Conservation (phyloP, 2,888 invertebrate species). For the Sarcophaga rosellei region DNA sequence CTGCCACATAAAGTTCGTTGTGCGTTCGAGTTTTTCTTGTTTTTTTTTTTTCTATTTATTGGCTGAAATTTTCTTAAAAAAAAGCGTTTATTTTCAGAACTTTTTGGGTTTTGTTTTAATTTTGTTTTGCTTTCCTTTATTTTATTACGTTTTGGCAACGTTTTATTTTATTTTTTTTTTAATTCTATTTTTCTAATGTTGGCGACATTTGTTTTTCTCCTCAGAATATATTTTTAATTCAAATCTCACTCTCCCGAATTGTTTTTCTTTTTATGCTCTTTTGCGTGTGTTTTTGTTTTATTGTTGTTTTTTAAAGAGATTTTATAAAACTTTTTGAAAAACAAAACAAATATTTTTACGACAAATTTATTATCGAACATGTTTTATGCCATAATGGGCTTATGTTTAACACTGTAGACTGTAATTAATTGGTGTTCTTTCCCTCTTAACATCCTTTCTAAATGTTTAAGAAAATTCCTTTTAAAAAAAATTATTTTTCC, state of each 20-base stretch:
- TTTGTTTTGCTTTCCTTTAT: too few species aligned
- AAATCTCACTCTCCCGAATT: not conserved
- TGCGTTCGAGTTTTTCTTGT: constrained; percentile 55
- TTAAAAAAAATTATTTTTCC: not conserved
- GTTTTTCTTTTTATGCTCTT: constrained; percentile 12
- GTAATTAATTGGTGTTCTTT: too few species aligned
- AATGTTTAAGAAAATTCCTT: not conserved
- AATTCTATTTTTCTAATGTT: constrained; percentile 49
- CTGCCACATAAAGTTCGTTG: constrained; percentile 63
- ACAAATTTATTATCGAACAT: constrained; percentile 43
- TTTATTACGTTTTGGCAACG: constrained; percentile 51
- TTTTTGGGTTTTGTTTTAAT: not conserved
- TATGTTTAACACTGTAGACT: too few species aligned
- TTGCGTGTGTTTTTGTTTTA: constrained; percentile 2
- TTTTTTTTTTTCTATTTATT: constrained; percentile 3
- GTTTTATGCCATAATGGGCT: constrained; percentile 6
- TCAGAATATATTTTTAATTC: constrained; percentile 34
- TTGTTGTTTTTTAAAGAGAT: constrained; percentile 8
- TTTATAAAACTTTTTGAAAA: not conserved
- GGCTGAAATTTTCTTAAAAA: not conserved
- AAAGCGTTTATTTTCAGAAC: constrained; percentile 21
- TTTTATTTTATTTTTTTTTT: not conserved
- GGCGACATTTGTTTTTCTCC: constrained; percentile 58
- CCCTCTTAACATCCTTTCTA: too few species aligned
- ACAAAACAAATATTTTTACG: not conserved